phyloP scores from a whole-genome alignment of 2,888 invertebrate species.

The Diadromus collaris region DNA sequence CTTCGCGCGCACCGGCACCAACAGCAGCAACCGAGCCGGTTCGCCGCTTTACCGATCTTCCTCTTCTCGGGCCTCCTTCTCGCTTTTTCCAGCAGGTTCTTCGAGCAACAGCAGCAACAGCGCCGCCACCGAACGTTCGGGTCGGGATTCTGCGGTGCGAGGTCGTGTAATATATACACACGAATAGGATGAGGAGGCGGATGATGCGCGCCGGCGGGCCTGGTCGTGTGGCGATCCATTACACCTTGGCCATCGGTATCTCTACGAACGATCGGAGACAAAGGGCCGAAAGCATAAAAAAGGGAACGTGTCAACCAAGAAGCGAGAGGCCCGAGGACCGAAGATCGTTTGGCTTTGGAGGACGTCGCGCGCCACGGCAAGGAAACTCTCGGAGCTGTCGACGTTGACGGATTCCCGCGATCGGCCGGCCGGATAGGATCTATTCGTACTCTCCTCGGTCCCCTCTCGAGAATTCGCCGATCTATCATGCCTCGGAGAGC shows the following conservation, averaged over 20 bases:
- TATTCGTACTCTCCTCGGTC: constrained; percentile 33
- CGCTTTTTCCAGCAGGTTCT: constrained; percentile 28
- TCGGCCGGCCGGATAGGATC: constrained; percentile 67
- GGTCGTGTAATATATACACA: not conserved
- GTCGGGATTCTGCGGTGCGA: constrained; percentile 20
- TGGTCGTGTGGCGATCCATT: constrained; percentile 76
- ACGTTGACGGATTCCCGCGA: constrained; percentile 73
- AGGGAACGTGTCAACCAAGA: constrained; percentile 68
- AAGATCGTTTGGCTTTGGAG: constrained; percentile 4
- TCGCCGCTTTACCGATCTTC: constrained; percentile 38
- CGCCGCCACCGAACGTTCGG: constrained; percentile 17
- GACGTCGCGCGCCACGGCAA: constrained; percentile 51
- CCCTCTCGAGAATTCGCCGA: constrained; percentile 62
- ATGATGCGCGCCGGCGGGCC: constrained; percentile 60
- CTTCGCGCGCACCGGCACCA: constrained; percentile 33
- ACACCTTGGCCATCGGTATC: constrained; percentile 73
- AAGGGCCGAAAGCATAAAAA: constrained; percentile 68
- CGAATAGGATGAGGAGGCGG: constrained; percentile 39
- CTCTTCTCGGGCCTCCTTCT: constrained; percentile 19
- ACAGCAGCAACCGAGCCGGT: constrained; percentile 33
- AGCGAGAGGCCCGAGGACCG: constrained; percentile 16
- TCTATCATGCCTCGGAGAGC: constrained; percentile 67
- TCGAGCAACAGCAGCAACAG: constrained; percentile 3
- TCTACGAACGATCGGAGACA: constrained; percentile 72
- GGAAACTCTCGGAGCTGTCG: constrained; percentile 65